These are phyloP conservation scores for Hypomecis punctinalis DNA, from an alignment of 2,888 invertebrate species.

Conservation along the genomic window DNA sequence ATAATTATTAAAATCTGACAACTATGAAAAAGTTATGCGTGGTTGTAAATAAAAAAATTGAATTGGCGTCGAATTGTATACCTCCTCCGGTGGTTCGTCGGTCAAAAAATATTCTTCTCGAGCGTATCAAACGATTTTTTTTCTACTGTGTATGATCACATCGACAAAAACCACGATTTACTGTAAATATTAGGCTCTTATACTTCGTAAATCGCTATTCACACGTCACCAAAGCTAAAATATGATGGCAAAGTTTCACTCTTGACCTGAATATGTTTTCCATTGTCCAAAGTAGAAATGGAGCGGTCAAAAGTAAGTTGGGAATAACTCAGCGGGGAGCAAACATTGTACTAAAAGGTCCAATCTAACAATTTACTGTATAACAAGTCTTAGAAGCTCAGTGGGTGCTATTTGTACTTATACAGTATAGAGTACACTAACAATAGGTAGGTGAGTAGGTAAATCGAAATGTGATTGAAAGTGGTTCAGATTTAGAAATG, in stretches of 20 bases:
- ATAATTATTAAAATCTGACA: too few species aligned
- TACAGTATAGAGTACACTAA: too few species aligned
- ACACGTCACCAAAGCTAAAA: conserved; percentile 54
- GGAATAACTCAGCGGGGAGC: conserved; percentile 71
- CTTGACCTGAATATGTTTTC: conserved; percentile 67
- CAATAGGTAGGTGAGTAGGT: too few species aligned
- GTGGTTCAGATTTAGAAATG: too few species aligned
- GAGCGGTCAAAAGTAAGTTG: conserved; percentile 66
- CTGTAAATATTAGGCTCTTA: conserved; percentile 8
- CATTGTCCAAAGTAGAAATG: conserved; percentile 68
- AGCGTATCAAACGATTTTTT: too few species aligned
- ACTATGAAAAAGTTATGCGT: too few species aligned
- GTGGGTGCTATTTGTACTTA: background rate
- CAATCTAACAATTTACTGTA: conserved; percentile 7
- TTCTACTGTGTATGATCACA: too few species aligned
- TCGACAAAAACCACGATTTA: conserved; percentile 6
- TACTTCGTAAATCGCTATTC: conserved; percentile 10
- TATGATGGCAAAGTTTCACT: conserved; percentile 61
- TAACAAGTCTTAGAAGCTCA: conserved; percentile 2
- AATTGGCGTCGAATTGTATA: too few species aligned
- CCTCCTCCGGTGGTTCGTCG: too few species aligned
- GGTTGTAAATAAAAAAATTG: too few species aligned
- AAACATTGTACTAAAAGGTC: conserved; percentile 52
- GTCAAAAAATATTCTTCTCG: too few species aligned
- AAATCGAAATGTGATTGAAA: too few species aligned